Percentiles rank a stretch among this genome's conserved stretches.
Conservation (phyloP, 1,140 invertebrate genomes). For the Battus philenor region DNA sequence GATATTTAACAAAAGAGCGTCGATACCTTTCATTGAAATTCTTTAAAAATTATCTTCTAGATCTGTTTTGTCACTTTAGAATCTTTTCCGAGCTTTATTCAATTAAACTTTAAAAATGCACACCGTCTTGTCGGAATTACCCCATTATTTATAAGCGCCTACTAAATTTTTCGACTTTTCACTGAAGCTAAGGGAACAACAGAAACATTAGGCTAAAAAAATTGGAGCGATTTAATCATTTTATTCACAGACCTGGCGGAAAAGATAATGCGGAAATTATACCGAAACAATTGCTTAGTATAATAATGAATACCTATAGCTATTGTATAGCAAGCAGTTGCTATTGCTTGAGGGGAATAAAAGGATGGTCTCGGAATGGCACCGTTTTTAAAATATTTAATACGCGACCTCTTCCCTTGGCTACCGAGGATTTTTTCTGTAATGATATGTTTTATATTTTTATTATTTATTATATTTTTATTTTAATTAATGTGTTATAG, state of each 20-base stretch:
- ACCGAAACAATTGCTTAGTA: slow-evolving; percentile 49
- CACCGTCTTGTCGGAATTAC: slow-evolving; percentile 23
- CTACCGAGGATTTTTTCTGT: too few relatives aligned
- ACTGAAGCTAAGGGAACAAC: slow-evolving; percentile 20
- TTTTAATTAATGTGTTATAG: too few relatives aligned
- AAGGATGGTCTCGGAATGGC: not conserved
- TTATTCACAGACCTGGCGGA: slow-evolving; percentile 40
- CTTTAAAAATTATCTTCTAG: too few relatives aligned
- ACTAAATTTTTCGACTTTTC: slow-evolving; percentile 25
- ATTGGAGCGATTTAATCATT: slow-evolving; percentile 58
- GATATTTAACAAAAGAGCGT: too few relatives aligned
- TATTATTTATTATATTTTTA: too few relatives aligned
- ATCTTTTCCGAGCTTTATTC: slow-evolving; percentile 5
- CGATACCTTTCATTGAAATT: too few relatives aligned
- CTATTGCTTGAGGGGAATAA: not conserved
- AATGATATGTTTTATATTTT: too few relatives aligned
- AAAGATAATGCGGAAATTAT: slow-evolving; percentile 59
- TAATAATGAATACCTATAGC: slow-evolving; percentile 52
- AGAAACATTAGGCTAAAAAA: slow-evolving; percentile 34
- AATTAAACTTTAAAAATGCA: slow-evolving; percentile 20
- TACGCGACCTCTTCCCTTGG: not conserved
- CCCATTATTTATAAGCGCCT: slow-evolving; percentile 31
- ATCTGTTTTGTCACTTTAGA: not conserved
- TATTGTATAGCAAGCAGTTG: slow-evolving; percentile 30
- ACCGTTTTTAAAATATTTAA: not conserved